Conservation (phyloP, 2,113 vertebrate species). For the Deroptyus accipitrinus region DNA sequence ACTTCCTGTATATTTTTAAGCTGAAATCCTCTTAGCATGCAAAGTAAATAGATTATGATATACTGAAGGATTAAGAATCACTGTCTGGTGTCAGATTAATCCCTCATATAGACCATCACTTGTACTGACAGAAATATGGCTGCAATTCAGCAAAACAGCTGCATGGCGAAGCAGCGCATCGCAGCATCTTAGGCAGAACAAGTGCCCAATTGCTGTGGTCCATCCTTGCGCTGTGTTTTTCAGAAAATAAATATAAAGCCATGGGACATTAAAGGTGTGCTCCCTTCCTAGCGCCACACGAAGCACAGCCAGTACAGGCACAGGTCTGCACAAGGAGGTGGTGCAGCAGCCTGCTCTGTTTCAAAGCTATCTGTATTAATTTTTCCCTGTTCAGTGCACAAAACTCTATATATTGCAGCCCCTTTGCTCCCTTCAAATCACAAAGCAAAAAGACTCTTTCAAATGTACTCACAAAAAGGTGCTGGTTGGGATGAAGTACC, state of each 20-base stretch:
- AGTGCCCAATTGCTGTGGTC: background rate
- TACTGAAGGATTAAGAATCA: constrained; percentile 90
- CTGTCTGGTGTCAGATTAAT: constrained; percentile 95
- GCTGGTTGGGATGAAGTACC: rapidly evolving
- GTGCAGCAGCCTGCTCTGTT: background rate
- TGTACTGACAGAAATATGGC: constrained; percentile 88
- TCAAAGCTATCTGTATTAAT: background rate
- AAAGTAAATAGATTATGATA: constrained; percentile 97
- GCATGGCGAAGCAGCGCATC: constrained; percentile 31
- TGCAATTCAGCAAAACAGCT: constrained; percentile 80
- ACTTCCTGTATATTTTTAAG: constrained; percentile 88
- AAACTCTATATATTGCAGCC: background rate
- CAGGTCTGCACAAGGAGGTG: background rate
- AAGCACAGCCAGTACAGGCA: background rate
- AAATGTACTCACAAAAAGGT: rapidly evolving
- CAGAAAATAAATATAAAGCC: constrained; percentile 7
- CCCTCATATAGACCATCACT: constrained; percentile 85
- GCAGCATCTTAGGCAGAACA: constrained; percentile 15
- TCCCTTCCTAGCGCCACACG: background rate
- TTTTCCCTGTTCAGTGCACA: background rate
- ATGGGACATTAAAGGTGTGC: background rate
- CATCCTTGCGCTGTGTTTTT: background rate
- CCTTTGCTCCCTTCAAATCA: background rate
- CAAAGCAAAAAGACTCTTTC: background rate
- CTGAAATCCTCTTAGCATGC: constrained; percentile 95